A percentile compares a stretch with the other conserved stretches of the same genome.
These are phyloP conservation scores for Cyphomyrus plagiostoma DNA, from an alignment of 2,113 vertebrate species.

Conservation along the genomic window DNA sequence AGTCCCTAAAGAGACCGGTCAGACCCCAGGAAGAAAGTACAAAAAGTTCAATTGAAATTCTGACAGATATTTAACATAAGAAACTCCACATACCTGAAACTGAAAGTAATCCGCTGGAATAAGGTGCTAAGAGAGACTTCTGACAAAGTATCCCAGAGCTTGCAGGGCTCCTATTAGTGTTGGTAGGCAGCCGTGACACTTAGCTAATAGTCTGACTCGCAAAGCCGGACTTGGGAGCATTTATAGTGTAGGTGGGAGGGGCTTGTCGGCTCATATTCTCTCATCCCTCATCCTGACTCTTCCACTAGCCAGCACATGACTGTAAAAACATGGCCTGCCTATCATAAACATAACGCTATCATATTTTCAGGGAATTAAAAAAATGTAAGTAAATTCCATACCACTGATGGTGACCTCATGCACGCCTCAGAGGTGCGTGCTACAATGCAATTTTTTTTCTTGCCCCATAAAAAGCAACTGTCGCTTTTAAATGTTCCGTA, in stretches of 20 bases:
- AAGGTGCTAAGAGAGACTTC: slow-evolving; percentile 32
- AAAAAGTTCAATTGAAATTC: slow-evolving; percentile 11
- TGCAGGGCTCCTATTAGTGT: slow-evolving; percentile 26
- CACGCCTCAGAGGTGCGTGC: not conserved
- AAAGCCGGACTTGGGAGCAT: slow-evolving; percentile 43
- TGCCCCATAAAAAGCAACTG: not conserved
- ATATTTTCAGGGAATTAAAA: not conserved
- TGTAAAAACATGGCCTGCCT: slow-evolving; percentile 11
- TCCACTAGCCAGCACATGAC: slow-evolving; percentile 31
- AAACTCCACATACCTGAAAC: slow-evolving; percentile 43
- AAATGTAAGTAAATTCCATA: not conserved
- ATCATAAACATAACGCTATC: slow-evolving; percentile 9
- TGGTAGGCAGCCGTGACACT: slow-evolving; percentile 45
- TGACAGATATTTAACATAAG: slow-evolving; percentile 20
- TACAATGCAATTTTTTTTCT: not conserved
- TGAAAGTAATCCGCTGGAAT: slow-evolving; percentile 48
- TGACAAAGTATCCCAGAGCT: slow-evolving; percentile 26
- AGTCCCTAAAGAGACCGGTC: not conserved
- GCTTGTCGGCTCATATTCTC: slow-evolving; percentile 38
- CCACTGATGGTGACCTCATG: not conserved
- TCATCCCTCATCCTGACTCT: slow-evolving; percentile 31
- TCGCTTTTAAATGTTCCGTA: not conserved
- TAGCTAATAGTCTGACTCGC: slow-evolving; percentile 54
- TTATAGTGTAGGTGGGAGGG: slow-evolving; percentile 56
- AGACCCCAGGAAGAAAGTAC: not conserved